Percentiles rank a stretch among this genome's conserved stretches.
Conservation (phyloP, 2,888 invertebrate genomes). For the Drosophila melanocephala region DNA sequence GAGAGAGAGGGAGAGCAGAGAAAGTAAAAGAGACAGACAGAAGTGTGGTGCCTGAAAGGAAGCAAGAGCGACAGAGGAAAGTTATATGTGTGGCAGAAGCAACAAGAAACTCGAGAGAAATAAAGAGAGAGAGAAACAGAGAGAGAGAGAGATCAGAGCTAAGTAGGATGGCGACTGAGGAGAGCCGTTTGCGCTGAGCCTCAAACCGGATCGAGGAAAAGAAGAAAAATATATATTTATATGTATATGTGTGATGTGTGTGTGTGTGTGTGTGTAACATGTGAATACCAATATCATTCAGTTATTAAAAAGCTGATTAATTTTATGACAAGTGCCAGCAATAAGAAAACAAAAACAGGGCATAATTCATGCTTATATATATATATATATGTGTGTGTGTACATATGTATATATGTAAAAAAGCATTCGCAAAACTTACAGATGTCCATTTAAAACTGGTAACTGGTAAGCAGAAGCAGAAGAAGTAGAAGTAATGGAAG, state of each 20-base stretch:
- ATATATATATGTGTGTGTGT: not conserved
- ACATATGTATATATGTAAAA: no score
- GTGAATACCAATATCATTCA: not conserved
- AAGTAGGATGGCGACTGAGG: not conserved
- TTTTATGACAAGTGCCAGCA: not conserved
- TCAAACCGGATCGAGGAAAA: conserved; percentile 3
- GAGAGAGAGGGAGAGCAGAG: conserved; percentile 25
- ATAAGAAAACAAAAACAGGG: not conserved
- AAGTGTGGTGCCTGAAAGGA: not conserved
- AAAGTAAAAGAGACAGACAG: conserved; percentile 26
- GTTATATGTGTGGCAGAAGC: conserved; percentile 29
- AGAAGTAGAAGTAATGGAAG: conserved; percentile 4
- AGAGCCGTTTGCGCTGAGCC: not conserved
- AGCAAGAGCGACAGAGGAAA: conserved; percentile 26
- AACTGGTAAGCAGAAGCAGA: conserved; percentile 15
- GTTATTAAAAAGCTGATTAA: not conserved
- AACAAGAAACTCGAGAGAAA: not conserved
- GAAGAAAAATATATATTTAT: not conserved
- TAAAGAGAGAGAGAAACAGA: not conserved
- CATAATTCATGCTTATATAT: not conserved
- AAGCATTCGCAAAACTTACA: conserved; percentile 18
- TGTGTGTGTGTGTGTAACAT: not conserved
- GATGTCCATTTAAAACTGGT: conserved; percentile 45
- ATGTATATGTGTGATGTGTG: not conserved
- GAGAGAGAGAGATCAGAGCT: not conserved